Base-by-base conservation (phyloP, 30 jellyfish, hydroid and myxozoan species). In the Aurelia sp. region DNA sequence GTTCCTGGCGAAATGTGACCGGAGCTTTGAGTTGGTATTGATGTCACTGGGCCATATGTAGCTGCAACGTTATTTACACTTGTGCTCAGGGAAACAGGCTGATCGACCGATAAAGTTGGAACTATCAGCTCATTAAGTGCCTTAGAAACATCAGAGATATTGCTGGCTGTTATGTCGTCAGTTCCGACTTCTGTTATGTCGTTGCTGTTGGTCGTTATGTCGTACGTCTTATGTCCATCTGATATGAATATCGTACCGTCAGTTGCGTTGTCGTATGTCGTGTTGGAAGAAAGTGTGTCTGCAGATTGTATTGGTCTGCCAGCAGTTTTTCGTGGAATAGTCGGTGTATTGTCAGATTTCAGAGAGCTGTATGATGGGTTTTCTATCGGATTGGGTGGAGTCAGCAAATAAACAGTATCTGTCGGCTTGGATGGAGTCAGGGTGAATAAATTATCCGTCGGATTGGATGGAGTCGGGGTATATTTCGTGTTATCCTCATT, bases 1-100 rank as follows among this genome's bases (percentile, higher is more conserved):
- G 65, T 84, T 19, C 84, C 93, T 9, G 93, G 88, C 3, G 88
- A 70, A 15, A 84, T 51, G 68, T 84, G 93, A 17, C 85, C 88
- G 58, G 74, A 64, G 30, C 55, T 38, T 4, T 21, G 53, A 4
- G 18, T 27, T 35, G 85, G 85, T 16, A 17, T 67, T n/a, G 78
- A 22, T 22, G 16, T 65, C 76, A 65, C 50, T 17, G 51, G 51
- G 58, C 47, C 33, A 67, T 67, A 22, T 8, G 78, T 67, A 59
- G 69, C 69, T 59, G 35, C 33, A 21, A n/a, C 16, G 35, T 59
- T 59, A 59, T 21, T 59, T 59, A 21, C 69, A 59, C 11, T 18
- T 35, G 24, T 59, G 27, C 33, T 59, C 0, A 59, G 69, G 33
- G 13, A 16, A 44, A 44, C 55, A 12, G 55, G 9, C 3, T 44